Conservation (phyloP, 1,140 invertebrate species). For the Heliconius hewitsoni region DNA sequence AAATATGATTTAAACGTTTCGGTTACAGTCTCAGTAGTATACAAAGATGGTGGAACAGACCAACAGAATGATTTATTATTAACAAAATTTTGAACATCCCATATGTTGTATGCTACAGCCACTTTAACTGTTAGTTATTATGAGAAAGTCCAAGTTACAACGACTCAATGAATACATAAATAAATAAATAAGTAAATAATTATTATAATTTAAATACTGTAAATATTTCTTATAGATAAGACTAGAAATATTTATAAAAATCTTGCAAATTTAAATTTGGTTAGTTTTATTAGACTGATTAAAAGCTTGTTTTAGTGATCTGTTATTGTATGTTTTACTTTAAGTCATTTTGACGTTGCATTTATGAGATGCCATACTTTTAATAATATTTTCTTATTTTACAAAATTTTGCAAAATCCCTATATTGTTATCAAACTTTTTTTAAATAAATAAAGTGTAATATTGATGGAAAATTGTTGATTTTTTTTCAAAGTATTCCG, state of each 20-base stretch:
- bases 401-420: neutral
- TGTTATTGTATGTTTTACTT: neutral
- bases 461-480: neutral
- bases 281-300: neutral
- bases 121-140: constrained; percentile 21
- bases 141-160: constrained; percentile 36
- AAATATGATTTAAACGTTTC: constrained; percentile 16
- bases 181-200: constrained; percentile 17
- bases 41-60: neutral
- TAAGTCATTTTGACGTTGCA: constrained; percentile 34
- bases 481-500: neutral
- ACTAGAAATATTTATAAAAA: neutral
- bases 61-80: neutral
- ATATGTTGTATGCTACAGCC: constrained; percentile 21
- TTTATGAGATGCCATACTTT: constrained; percentile 45
- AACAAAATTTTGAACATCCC: neutral
- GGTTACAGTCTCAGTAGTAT: neutral
- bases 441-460: neutral
- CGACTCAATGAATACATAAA: constrained; percentile 25
- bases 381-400: too few relatives aligned
- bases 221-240: constrained; percentile 21
- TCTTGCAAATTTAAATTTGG: neutral
- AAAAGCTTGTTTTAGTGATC: neutral
- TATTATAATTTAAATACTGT: constrained; percentile 34
- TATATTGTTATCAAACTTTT: neutral